A percentile compares a stretch with the other conserved stretches of the same genome.
Conservation (phyloP, 2,113 vertebrate species). For the Datnioides undecimradiatus region DNA sequence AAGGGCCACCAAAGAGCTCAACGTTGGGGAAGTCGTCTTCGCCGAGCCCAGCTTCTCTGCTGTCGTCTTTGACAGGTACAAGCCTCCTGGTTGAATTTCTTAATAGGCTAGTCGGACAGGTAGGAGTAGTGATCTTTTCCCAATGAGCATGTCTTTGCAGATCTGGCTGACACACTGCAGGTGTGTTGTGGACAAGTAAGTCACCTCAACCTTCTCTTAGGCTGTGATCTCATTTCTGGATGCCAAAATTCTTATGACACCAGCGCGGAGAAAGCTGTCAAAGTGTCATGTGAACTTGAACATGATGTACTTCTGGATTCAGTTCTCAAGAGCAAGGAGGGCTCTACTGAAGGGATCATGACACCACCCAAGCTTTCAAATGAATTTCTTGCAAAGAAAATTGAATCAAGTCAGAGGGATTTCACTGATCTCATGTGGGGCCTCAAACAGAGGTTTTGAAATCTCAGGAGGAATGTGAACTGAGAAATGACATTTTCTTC, state of each 20-base stretch:
- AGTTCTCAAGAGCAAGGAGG: conserved; percentile 7
- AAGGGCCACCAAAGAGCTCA: conserved; percentile 87
- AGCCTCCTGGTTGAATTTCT: conserved; percentile 58
- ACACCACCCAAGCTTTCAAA: conserved; percentile 2
- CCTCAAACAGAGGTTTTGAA: neutral
- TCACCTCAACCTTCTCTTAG: neutral
- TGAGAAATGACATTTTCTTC: neutral
- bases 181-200: neutral
- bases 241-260: conserved; percentile 29
- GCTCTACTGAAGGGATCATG: neutral
- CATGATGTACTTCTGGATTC: conserved; percentile 25
- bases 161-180: neutral
- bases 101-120: neutral
- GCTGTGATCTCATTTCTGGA: conserved; percentile 18
- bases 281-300: conserved; percentile 53
- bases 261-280: conserved; percentile 19
- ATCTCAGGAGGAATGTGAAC: neutral
- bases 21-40: conserved; percentile 91
- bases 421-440: neutral
- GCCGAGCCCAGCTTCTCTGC: conserved; percentile 92
- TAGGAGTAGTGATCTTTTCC: neutral
- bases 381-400: neutral
- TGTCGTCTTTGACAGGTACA: conserved; percentile 95
- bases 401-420: neutral
- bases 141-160: conserved; percentile 37